Conservation (phyloP, 30 jellyfish, hydroid and myxozoan genomes). For the Hydractinia symbiolongicarpus region DNA sequence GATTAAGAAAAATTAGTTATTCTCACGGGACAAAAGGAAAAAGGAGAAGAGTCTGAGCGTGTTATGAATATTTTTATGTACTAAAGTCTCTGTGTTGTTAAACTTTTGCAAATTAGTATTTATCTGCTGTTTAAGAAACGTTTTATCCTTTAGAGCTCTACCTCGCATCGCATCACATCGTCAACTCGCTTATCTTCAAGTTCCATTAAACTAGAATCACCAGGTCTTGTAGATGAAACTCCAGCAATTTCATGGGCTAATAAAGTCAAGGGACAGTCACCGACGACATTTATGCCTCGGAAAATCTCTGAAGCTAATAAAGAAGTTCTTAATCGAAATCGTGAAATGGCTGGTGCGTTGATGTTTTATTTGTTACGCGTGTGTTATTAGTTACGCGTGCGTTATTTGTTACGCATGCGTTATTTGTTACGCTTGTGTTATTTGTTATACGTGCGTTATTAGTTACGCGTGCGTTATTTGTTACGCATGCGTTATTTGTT, state of each 20-base stretch:
- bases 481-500: too few species aligned
- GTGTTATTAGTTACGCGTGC: background rate
- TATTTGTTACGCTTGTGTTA: background rate
- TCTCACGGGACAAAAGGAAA: too few species aligned
- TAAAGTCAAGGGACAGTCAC: constrained; percentile 61
- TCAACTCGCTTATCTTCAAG: constrained; percentile 28
- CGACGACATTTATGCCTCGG: constrained; percentile 56
- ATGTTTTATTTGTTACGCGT: background rate
- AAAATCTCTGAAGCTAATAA: constrained; percentile 50
- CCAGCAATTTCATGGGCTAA: constrained; percentile 51
- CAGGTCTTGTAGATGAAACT: constrained; percentile 21
- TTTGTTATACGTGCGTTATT: background rate
- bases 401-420: background rate
- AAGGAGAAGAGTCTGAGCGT: too few species aligned
- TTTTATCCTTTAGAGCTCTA: background rate
- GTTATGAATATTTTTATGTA: too few species aligned
- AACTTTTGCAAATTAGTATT: too few species aligned
- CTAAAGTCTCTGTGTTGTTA: too few species aligned
- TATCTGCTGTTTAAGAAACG: too few species aligned
- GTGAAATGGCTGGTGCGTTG: constrained; percentile 25
- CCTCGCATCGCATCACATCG: background rate
- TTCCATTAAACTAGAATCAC: constrained; percentile 22
- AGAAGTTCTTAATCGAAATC: constrained; percentile 33
- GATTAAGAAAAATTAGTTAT: too few species aligned
- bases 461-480: too few species aligned